These are phyloP conservation scores for Ptychodera flava DNA, from an alignment of 35 echinoderm and acorn worm species.

Conservation along the genomic window DNA sequence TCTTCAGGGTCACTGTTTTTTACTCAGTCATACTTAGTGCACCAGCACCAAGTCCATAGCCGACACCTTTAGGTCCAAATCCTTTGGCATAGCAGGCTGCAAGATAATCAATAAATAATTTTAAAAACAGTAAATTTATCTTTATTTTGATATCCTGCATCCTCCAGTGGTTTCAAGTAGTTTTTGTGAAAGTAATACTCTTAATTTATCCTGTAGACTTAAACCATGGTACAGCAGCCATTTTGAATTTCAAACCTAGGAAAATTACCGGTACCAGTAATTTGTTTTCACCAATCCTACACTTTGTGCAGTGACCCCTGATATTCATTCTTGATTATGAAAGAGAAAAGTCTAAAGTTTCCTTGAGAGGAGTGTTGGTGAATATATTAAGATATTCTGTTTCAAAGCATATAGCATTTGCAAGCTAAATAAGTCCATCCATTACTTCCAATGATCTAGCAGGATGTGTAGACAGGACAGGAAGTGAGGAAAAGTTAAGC, in stretches of 20 bases:
- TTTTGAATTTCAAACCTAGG: too few relatives aligned
- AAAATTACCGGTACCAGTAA: not conserved
- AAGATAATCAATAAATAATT: slow-evolving; percentile 12
- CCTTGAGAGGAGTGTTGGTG: too few relatives aligned
- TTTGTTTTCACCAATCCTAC: not conserved
- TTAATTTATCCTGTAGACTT: not conserved
- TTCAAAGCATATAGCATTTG: too few relatives aligned
- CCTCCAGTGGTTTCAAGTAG: not conserved
- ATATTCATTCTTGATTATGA: too few relatives aligned
- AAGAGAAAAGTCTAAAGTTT: too few relatives aligned
- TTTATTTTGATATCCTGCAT: not conserved
- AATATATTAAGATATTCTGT: too few relatives aligned
- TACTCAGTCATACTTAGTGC: too few relatives aligned
- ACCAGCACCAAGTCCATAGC: slow-evolving; percentile 58
- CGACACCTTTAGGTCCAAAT: slow-evolving; percentile 62
- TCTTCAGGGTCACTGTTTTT: too few relatives aligned
- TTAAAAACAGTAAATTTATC: not conserved
- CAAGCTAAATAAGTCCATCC: too few relatives aligned
- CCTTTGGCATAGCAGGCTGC: slow-evolving; percentile 63
- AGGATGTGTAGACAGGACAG: too few relatives aligned
- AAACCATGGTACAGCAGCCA: not conserved
- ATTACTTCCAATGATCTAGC: too few relatives aligned
- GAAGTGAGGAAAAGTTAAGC: too few relatives aligned
- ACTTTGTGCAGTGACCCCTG: not conserved
- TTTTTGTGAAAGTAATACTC: not conserved